Base-by-base conservation (phyloP, 2,797 vertebrate species). In the Phalanger gymnotis region DNA sequence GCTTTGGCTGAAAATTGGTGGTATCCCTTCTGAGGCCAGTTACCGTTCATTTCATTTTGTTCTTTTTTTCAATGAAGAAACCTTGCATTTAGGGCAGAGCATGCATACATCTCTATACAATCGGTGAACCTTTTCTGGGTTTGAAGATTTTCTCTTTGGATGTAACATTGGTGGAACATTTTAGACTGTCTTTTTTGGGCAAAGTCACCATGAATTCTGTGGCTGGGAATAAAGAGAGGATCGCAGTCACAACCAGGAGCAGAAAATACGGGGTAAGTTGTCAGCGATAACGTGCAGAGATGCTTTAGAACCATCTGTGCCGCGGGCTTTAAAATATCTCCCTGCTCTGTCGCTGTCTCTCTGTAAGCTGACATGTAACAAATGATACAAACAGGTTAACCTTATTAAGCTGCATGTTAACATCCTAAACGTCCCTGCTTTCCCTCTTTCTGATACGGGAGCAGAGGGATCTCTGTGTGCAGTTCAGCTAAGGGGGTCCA, bases 211-310 rank as follows among this genome's bases (percentile, higher is more conserved):
- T 99, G 99, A 99, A 99, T 99, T 99, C 99, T 53, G 98, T 99
- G 98, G 99, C 99, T 97, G 99, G 99, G 97, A 99, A 99, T 98
- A 99, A 99, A 98, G 99, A 99, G 96, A 99, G 99, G 98, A 98
- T 98, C 40, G 99, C 99, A 54, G 98, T 99, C 93, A 99, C 99
- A 98, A 98, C 98, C 96, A 97, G 99, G 98, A 99, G 98, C 99
- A 99, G 99, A 98, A 99, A 99, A 99, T 99, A 99, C 93, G 99
- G 99, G 99, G 99, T 99, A 99, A 99, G 99, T 99, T 97, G 92
- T 22, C 16, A 93, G 73, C 40, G 27, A 87, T 30, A 51, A 87
- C 31, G 51, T 0, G 96, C 58, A 57, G 90, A 95, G 97, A 66
- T 91, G 96, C 96, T 91, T 56, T 13, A 47, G 30, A 91, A 6